Evolutionary conservation across 2,797 vertebrate species (phyloP), one percentile per base, ranked within the genome.

Genomic region (Yasuhikotakia modesta): DNA sequence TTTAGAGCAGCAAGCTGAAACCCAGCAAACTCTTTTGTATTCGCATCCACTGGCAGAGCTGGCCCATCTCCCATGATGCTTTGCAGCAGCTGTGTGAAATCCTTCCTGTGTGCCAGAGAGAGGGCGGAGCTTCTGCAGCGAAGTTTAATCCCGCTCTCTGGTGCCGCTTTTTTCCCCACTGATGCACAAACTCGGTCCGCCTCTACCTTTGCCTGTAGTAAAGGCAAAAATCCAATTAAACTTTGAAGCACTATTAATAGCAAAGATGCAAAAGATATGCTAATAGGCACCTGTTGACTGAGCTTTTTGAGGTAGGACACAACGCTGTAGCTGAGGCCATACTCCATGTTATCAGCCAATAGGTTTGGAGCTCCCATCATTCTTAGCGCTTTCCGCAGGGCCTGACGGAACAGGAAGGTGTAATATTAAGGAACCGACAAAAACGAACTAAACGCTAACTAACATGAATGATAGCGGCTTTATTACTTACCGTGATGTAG

Each of bases 291-390:
- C 96, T 99, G 98, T 92, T 99, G 98, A 92, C 96, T 99, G 90
- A 99, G 96, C 93, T 99, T 99, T 94, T 99, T 99, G 90, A 99
- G 94, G 91, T 99, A 98, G 84, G 97, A 97, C 91, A 96, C 97
- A 88, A 99, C 94, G 85, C 96, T 99, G 91, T 97, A 99, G 92
- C 96, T 99, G 88, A 99, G 95, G 89, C 97, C 96, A 87, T 95
- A 98, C 94, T 99, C 97, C 92, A 99, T 93, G 89, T 94, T 97
- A 90, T 99, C 98, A 79, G 95, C 95, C 86, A 99, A 95, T 81
- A 99, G 94, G 90, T 96, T 98, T 83, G 97, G 96, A 68, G 96
- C 96, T 82, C 96, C 98, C 96, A 99, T 98, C 97, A 99, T 98
- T 93, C 96, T 95, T 91, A 99, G 83, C 10, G 97, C 97, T 93